These are phyloP conservation scores for Thripadectes ignobilis DNA, from an alignment of 2,797 vertebrate genomes.

Conservation along the genomic window DNA sequence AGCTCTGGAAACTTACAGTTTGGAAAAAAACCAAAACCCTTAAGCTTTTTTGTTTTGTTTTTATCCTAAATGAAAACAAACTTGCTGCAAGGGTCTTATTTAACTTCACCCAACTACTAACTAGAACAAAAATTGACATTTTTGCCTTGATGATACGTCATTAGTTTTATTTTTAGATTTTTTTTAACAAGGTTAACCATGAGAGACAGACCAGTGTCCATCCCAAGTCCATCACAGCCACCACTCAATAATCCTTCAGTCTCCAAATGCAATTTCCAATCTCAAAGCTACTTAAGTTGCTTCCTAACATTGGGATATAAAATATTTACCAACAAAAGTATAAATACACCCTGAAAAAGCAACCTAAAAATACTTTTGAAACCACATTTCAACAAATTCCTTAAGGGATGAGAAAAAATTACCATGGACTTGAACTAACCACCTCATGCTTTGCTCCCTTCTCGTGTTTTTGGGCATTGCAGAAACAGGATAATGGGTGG, in stretches of 20 bases:
- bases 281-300: neutral
- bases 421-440: neutral
- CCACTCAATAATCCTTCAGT: neutral
- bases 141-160: neutral
- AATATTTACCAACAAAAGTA: conserved; percentile 56
- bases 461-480: neutral
- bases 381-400: conserved; percentile 23
- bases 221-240: neutral
- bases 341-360: conserved; percentile 2
- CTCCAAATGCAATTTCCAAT: neutral
- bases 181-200: neutral
- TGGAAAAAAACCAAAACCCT: neutral
- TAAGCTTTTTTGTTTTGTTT: neutral
- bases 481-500: neutral
- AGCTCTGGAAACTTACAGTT: neutral
- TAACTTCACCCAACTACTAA: neutral
- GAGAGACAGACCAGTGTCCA: neutral
- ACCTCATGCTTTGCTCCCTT: neutral
- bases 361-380: conserved; percentile 42
- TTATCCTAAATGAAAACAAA: neutral
- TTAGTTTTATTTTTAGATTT: neutral
- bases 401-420: neutral
- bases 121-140: neutral
- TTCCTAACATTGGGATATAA: neutral
- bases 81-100: neutral